phyloP scores from a whole-genome alignment of 2,888 invertebrate genomes.

The Lathronympha strigana region DNA sequence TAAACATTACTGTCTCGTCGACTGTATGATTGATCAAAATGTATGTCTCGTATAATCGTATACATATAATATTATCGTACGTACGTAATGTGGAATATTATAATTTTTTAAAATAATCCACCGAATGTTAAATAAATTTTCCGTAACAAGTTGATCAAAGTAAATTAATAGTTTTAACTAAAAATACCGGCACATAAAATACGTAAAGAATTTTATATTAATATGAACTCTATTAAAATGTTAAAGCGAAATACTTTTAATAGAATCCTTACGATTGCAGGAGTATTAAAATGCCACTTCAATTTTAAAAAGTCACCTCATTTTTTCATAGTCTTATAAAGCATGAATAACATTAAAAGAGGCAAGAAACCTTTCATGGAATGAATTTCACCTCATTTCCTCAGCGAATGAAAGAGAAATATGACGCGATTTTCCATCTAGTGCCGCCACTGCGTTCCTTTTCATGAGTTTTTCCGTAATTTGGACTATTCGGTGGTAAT shows the following conservation, averaged over 20 bases:
- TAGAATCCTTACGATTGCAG: constrained; percentile 3
- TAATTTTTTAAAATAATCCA: too few relatives aligned
- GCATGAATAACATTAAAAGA: constrained; percentile 39
- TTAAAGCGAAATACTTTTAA: background rate
- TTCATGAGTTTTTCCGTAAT: constrained; percentile 2
- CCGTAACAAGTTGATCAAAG: too few relatives aligned
- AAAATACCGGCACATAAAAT: too few relatives aligned
- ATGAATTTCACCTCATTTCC: constrained; percentile 42
- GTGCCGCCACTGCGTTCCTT: background rate
- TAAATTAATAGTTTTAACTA: too few relatives aligned
- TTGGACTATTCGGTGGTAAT: background rate
- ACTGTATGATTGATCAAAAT: too few relatives aligned
- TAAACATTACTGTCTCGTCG: too few relatives aligned
- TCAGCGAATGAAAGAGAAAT: constrained; percentile 39
- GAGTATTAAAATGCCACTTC: constrained; percentile 26
- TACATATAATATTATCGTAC: too few relatives aligned
- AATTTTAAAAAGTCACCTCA: constrained; percentile 27
- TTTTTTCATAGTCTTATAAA: constrained; percentile 33
- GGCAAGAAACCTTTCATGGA: constrained; percentile 42
- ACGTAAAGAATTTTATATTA: background rate
- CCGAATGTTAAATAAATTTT: too few relatives aligned
- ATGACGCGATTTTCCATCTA: constrained; percentile 31
- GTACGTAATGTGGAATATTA: too few relatives aligned
- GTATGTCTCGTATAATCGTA: too few relatives aligned
- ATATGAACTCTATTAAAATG: background rate